Percentiles rank a stretch among this genome's conserved stretches.
Conservation (phyloP, 2,113 vertebrate genomes). For the Mormyrus lacerda region DNA sequence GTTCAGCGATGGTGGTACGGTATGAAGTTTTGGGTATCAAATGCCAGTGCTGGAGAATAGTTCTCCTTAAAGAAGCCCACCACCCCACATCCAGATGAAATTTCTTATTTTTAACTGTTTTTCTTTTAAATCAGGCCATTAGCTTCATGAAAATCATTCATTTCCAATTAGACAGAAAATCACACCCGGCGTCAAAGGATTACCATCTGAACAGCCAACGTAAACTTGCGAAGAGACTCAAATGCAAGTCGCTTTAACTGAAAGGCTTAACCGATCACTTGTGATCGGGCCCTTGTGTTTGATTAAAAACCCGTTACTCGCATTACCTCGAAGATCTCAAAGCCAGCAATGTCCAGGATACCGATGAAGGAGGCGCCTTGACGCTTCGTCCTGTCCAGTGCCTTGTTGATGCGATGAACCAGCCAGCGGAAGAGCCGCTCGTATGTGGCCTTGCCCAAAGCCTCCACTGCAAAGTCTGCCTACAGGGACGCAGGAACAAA, state of each 20-base stretch:
- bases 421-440: constrained; percentile 98
- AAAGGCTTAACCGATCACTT: neutral
- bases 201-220: neutral
- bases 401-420: constrained; percentile 94
- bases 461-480: constrained; percentile 96
- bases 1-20: neutral
- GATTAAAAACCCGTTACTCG: neutral
- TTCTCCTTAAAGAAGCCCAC: neutral
- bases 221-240: neutral
- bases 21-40: neutral
- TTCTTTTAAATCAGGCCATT: neutral
- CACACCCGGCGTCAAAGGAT: neutral
- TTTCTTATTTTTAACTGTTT: neutral
- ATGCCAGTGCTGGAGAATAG: neutral
- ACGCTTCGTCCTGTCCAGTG: constrained; percentile 89
- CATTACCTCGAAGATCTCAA: constrained; percentile 92
- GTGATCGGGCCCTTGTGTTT: neutral
- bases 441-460: constrained; percentile 91
- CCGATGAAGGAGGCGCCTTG: constrained; percentile 97
- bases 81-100: neutral
- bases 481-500: constrained; percentile 39
- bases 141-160: neutral
- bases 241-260: neutral
- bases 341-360: constrained; percentile 95
- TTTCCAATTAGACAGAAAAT: neutral